Evolutionary conservation across 2,888 invertebrate genomes (phyloP).

Genomic region (Entomobrya multifasciata): DNA sequence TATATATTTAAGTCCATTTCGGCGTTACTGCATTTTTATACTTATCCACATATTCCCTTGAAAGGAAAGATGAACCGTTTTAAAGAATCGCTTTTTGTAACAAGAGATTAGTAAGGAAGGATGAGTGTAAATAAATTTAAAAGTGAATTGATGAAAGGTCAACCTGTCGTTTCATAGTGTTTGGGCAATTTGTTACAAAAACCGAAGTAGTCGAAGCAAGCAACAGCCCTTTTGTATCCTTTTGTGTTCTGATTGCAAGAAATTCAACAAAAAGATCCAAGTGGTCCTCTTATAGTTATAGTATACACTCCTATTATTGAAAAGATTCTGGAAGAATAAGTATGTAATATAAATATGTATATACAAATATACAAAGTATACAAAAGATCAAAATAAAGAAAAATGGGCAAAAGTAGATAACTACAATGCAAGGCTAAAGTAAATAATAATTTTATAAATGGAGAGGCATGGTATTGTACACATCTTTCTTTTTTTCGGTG

Average conservation of each 20-base stretch:
- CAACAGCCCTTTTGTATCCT: background rate
- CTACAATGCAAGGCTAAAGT: background rate
- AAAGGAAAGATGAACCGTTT: no score
- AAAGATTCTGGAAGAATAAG: background rate
- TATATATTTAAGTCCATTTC: no score
- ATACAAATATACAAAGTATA: constrained; percentile 6
- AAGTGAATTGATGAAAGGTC: constrained; percentile 51
- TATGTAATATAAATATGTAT: background rate
- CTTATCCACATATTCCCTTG: no score
- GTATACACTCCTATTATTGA: no score
- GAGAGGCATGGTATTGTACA: background rate
- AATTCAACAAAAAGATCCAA: background rate
- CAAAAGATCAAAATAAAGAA: background rate
- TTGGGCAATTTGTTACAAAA: constrained; percentile 61
- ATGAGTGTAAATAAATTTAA: constrained; percentile 44
- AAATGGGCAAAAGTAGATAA: constrained; percentile 24
- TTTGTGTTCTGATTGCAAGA: background rate
- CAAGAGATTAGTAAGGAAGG: constrained; percentile 25
- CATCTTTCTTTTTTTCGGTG: background rate
- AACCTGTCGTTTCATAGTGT: constrained; percentile 60
- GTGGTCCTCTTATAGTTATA: background rate
- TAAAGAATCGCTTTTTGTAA: no score
- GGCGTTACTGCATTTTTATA: no score
- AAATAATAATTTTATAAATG: constrained; percentile 8
- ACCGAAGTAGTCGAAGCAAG: constrained; percentile 24